phyloP scores from a whole-genome alignment of 1,140 invertebrate genomes.

The Aphaenogaster floridana region DNA sequence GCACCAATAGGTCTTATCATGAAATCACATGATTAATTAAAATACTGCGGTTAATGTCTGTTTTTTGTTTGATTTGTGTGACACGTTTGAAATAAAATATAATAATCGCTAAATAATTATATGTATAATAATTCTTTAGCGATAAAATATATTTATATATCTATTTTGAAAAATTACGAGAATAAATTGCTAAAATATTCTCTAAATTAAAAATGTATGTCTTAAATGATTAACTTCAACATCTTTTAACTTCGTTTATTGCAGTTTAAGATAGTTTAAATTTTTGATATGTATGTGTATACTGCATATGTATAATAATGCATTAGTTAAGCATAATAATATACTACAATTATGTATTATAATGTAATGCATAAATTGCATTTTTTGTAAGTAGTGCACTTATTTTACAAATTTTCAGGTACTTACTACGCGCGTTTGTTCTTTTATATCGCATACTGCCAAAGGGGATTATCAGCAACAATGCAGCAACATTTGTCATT shows the following conservation, averaged over 20 bases:
- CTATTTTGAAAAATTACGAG: background rate
- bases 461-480: background rate
- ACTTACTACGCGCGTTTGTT: slow-evolving; percentile 53
- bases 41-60: slow-evolving; percentile 56
- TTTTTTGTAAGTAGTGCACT: slow-evolving; percentile 82
- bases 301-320: slow-evolving; percentile 64
- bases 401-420: slow-evolving; percentile 69
- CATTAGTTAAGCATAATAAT: slow-evolving; percentile 64
- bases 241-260: slow-evolving; percentile 33
- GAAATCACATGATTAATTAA: slow-evolving; percentile 53
- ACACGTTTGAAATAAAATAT: slow-evolving; percentile 39
- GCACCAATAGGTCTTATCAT: slow-evolving; percentile 52
- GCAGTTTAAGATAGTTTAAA: slow-evolving; percentile 70
- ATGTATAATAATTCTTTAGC: slow-evolving; percentile 24
- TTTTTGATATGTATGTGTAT: slow-evolving; percentile 70
- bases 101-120: slow-evolving; percentile 41
- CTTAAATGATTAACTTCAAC: slow-evolving; percentile 7
- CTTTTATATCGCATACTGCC: slow-evolving; percentile 8
- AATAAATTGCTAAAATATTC: slow-evolving; percentile 36
- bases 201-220: slow-evolving; percentile 45
- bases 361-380: slow-evolving; percentile 69
- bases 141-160: slow-evolving; percentile 44
- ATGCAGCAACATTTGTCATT: slow-evolving; percentile 29
- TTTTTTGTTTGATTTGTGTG: slow-evolving; percentile 38
- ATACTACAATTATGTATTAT: slow-evolving; percentile 59